These are phyloP conservation scores for Caenorhabditis panamensis DNA, from an alignment of 2,888 invertebrate species.

Conservation along the genomic window DNA sequence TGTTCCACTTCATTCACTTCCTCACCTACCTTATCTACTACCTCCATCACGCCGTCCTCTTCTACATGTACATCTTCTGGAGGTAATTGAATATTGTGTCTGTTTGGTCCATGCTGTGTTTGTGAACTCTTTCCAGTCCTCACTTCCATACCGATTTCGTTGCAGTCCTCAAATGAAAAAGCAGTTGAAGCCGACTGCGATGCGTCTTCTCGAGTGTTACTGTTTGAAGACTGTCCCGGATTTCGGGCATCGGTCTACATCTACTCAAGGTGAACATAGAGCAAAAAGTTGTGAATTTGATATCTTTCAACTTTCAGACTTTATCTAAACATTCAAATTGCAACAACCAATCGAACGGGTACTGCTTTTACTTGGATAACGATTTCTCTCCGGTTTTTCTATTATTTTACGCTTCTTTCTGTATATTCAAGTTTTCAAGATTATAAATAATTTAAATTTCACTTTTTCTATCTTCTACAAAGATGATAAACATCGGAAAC, in stretches of 20 bases:
- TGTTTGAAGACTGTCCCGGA: constrained; percentile 81
- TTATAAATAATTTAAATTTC: too few species aligned
- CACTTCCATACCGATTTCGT: constrained; percentile 8
- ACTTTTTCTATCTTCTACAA: too few species aligned
- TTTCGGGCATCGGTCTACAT: constrained; percentile 76
- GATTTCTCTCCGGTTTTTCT: not conserved
- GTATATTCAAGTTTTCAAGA: too few species aligned
- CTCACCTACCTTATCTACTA: constrained; percentile 78
- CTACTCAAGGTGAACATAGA: constrained; percentile 66
- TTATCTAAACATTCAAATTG: constrained; percentile 9
- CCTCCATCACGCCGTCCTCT: constrained; percentile 76
- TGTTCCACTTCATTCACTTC: constrained; percentile 66
- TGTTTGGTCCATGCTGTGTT: not conserved
- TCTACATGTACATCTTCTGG: constrained; percentile 80
- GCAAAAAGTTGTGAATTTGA: constrained; percentile 11
- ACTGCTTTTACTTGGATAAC: not conserved
- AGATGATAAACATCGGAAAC: too few species aligned
- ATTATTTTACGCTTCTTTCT: too few species aligned
- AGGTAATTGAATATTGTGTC: constrained; percentile 58
- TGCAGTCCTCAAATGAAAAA: constrained; percentile 81
- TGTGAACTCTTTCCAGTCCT: not conserved
- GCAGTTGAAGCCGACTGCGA: constrained; percentile 79
- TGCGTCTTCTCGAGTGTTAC: constrained; percentile 79
- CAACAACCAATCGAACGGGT: not conserved
- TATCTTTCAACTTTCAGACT: constrained; percentile 23